Base-by-base conservation (phyloP, 2,888 invertebrate genomes). In the Phyllotreta cruciferae region DNA sequence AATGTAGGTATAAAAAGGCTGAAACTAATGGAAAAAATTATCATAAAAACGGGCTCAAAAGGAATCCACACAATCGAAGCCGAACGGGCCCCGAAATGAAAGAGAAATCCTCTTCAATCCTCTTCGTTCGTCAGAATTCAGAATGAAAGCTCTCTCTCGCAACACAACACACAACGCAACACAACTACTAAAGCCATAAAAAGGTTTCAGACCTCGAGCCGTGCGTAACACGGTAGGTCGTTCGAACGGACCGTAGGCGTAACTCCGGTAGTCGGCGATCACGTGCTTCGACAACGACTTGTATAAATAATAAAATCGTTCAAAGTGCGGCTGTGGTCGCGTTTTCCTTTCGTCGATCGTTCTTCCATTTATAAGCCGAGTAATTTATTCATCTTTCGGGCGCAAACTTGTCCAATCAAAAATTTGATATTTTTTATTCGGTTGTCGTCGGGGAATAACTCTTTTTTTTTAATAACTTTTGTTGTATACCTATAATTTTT, bases 271-370 rank as follows among this genome's bases (percentile, higher is more conserved):
- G 68, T 64, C 41, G 11, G 24, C 54, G 54, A 66, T 68, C 68
- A 68, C 66, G 68, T 68, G 68, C 44, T 66, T 56, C 13, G 57
- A 60, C 63, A 61, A 57, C 67, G 60, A 47, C 57, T 67, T 64
- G 54, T 62, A 62, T 60, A 60, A 60, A 60, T 60, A 60, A 60
- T 60, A 60, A 52, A 24, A 24, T 36, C 52, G 42, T 37, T 14
- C 37, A 52, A 47, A 49, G 35, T 49, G 49, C 24, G 24, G 24
- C 24, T 24, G 24, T 24, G 24, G 24, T 24, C 24, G 24, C 24
- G 24, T 24, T 24, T 24, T 24, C 24, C 24, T 24, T 24, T 24
- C 24, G 24, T 3, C 24, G 24, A 24, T 24, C 24, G 24, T 24
- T 4, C 24, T 24, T 24, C 24, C 24, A 24, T 24, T 24, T 24